These are phyloP conservation scores for Leucoma salicis DNA, from an alignment of 2,888 invertebrate genomes.

Conservation along the genomic window DNA sequence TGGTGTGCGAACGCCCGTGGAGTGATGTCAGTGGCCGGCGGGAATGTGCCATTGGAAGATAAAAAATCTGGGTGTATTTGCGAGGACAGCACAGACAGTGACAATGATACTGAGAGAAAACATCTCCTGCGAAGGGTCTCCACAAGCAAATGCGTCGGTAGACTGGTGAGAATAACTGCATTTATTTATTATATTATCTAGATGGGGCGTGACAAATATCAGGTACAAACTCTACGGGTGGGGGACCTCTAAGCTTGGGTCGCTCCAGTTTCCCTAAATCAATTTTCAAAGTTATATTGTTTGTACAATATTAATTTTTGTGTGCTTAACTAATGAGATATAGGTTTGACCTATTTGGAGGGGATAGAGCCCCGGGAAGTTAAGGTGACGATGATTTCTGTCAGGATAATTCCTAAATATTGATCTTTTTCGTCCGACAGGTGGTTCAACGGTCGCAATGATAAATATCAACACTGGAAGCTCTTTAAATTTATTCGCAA, in stretches of 20 bases:
- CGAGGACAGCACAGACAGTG: slow-evolving; percentile 87
- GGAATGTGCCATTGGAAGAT: slow-evolving; percentile 49
- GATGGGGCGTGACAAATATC: slow-evolving; percentile 64
- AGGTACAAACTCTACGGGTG: slow-evolving; percentile 30
- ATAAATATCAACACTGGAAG: no score
- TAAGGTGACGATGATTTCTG: slow-evolving; percentile 42
- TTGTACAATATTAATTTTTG: slow-evolving; percentile 46
- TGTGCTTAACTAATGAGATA: slow-evolving; percentile 42
- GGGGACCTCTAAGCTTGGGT: slow-evolving; percentile 57
- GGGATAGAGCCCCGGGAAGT: slow-evolving; percentile 31
- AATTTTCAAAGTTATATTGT: slow-evolving; percentile 48
- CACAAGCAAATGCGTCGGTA: slow-evolving; percentile 91
- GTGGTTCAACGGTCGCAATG: slow-evolving; percentile 20
- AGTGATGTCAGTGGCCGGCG: slow-evolving; percentile 71
- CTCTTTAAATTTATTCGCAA: neutral
- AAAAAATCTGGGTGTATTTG: slow-evolving; percentile 55
- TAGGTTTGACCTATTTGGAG: slow-evolving; percentile 53
- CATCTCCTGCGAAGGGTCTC: slow-evolving; percentile 90
- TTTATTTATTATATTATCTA: slow-evolving; percentile 17
- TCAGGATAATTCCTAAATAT: slow-evolving; percentile 34
- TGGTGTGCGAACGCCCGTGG: slow-evolving; percentile 57
- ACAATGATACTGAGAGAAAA: slow-evolving; percentile 91
- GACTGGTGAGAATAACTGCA: slow-evolving; percentile 84
- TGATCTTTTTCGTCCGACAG: slow-evolving; percentile 28
- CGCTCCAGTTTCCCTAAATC: slow-evolving; percentile 42